Base-by-base conservation (phyloP, 1,140 invertebrate species). In the Cryptotermes secundus region DNA sequence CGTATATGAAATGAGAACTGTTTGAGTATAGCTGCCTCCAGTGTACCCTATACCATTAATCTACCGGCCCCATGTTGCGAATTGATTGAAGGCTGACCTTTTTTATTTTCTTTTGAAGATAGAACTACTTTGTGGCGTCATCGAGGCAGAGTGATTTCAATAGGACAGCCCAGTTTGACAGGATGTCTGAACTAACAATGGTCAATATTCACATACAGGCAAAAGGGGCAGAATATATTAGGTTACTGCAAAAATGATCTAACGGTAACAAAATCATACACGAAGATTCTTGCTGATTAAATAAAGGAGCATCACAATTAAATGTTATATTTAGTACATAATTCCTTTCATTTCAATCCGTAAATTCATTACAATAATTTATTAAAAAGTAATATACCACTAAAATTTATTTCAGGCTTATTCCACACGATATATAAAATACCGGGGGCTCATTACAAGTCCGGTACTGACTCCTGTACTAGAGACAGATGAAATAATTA, bases 151-250 rank as follows among this genome's bases (percentile, higher is more conserved):
- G 26, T 7, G 59, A 72, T 72, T 72, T 72, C 26, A 72, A 72
- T 72, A 72, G 59, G 31, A 10, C 59, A 72, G 59, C 31, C 59
- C 59, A 72, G 59, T 72, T n/a, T 72, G 59, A 72, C 26, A 72
- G 59, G 59, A 72, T 72, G 59, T n/a, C 59, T 72, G 59, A 72
- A 6, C 59, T 72, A n/a, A 72, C 59, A 72, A 72, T 72, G 59
- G 26, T 6, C 59, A 72, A 72, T 72, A 72, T 72, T 72, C 26
- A 72, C n/a, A 72, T 16, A 72, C 59, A 72, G 26, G 9, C 59
- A 72, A 72, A 49, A 72, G 59, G 4, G 59, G n/a, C 2, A 31
- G 59, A 31, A n/a, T 72, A 31, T 72, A 9, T 31, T 12, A 26
- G 26, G 2, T 72, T 3, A 31, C 26, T 72, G 59, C 59, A 72